A percentile compares a stretch with the other conserved stretches of the same genome.
These are phyloP conservation scores for Halcyon malimbica DNA, from an alignment of 2,113 vertebrate genomes.

Conservation along the genomic window DNA sequence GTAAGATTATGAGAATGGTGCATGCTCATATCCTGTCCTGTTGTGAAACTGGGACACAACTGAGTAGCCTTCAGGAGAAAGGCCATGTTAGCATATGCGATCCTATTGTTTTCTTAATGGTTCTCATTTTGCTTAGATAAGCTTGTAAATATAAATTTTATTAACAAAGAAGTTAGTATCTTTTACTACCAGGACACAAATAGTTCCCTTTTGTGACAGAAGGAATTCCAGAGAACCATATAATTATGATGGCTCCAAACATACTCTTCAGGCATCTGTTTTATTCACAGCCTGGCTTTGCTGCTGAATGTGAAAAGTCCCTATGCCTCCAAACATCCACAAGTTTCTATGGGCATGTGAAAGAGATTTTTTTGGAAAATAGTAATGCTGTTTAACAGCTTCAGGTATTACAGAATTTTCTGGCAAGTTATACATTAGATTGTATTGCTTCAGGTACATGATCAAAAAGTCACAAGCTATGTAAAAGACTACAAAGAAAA, in stretches of 20 bases:
- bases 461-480: not conserved
- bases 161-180: not conserved
- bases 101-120: not conserved
- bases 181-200: not conserved
- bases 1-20: not conserved
- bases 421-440: not conserved
- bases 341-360: not conserved
- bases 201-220: not conserved
- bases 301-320: not conserved
- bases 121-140: not conserved
- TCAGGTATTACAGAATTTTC: not conserved
- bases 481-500: not conserved
- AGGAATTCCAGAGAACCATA: not conserved
- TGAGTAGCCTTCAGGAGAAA: not conserved
- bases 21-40: not conserved
- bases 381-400: not conserved
- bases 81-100: not conserved
- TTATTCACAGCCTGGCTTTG: not conserved
- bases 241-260: not conserved
- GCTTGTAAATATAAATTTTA: not conserved
- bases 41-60: not conserved
- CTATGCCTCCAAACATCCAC: not conserved
- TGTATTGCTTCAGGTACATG: accelerated
- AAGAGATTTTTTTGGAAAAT: not conserved
- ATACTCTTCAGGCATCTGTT: not conserved